Evolutionary conservation across 2,888 invertebrate species (phyloP), one percentile per base, ranked within the genome.

Genomic region (Mechanitis messenoides): DNA sequence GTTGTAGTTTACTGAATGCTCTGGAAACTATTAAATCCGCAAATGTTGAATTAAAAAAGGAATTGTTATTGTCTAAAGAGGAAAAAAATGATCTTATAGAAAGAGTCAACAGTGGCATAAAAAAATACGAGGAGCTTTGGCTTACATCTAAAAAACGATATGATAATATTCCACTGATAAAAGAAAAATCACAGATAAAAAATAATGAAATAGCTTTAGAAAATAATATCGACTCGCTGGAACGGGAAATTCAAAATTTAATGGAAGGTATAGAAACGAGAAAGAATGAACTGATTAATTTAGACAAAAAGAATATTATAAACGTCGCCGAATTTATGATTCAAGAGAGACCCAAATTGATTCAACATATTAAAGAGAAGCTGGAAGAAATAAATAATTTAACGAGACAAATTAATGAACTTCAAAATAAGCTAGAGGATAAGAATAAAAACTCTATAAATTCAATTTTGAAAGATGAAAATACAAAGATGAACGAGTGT

Each of bases 51-150:
- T 71, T 83, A 3, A 79, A 75, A 70, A 86, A 82, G 66, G 81
- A 85, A 56, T 72, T 72, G 54, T 68, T 85, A 12, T 47, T 86
- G 46, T 70, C 78, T 11, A 80, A 81, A 73, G 79, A 80, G 59
- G 75, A 70, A 5, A 81, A 78, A 59, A 46, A 45, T 3, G 76
- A 81, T 60, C 71, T 80, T 12, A 63, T 64, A 20, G 78, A 82
- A 61, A 76, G 80, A 53, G 72, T 81, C 3, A 68, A 72, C 35
- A 69, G 66, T 6, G 80, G 80, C 9, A 79, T 79, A 68, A 80
- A 77, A 55, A 85, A 81, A 69, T 85, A 86, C 67, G 84, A 88
- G 69, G 69, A 76, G 1, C 60, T 83, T 20, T 87, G 89, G 88
- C 33, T 74, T 45, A 68, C 74, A 59, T 73, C 78, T 59, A 85